Conservation (phyloP, 2,113 vertebrate species). For the Gila orcuttii region DNA sequence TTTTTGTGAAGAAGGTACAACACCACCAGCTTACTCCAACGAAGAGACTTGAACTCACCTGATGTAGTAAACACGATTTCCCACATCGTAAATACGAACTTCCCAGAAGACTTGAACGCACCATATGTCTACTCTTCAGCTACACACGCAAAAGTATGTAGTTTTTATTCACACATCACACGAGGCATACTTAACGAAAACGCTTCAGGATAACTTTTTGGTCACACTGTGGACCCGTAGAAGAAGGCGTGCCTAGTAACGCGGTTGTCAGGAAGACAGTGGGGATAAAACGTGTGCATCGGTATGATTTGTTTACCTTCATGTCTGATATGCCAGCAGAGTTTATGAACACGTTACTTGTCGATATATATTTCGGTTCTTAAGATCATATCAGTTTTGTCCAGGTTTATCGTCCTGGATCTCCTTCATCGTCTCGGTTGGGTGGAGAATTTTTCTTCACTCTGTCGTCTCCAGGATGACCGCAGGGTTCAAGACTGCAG, state of each 20-base stretch:
- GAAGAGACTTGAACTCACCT: no score
- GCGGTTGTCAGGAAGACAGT: slow-evolving; percentile 72
- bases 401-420: not conserved
- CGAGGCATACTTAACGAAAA: not conserved
- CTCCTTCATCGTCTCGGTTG: not conserved
- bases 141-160: no score
- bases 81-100: no score
- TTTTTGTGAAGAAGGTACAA: no score
- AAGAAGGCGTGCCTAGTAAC: slow-evolving; percentile 63
- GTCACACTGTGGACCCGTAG: slow-evolving; percentile 62
- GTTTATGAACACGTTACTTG: not conserved
- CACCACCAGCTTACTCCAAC: no score
- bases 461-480: not conserved
- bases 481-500: not conserved
- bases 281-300: slow-evolving; percentile 32
- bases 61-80: no score
- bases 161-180: no score
- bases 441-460: slow-evolving; percentile 2
- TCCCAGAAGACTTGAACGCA: no score
- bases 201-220: slow-evolving; percentile 51
- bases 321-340: not conserved
- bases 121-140: no score
- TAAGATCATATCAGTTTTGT: not conserved
- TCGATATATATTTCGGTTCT: not conserved
- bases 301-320: slow-evolving; percentile 36